Evolutionary conservation across 2,888 invertebrate species (phyloP), one percentile per base, ranked within the genome.

Genomic region (Tetragonisca angustula): DNA sequence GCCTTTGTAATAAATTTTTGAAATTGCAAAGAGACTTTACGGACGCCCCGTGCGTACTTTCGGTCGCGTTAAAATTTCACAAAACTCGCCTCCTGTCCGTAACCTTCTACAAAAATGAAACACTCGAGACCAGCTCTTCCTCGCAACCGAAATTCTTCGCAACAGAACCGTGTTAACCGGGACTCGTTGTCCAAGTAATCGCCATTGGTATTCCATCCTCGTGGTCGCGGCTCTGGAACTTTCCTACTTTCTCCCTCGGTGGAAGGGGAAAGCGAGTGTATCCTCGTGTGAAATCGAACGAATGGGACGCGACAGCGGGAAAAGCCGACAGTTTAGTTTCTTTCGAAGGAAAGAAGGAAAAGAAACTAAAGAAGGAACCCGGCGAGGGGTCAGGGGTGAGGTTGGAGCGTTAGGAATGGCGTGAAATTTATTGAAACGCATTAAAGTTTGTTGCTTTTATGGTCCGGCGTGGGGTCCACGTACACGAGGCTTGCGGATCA

Each of bases 351-450:
- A 67, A 9, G 17, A 13, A 17, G 36, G 59, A 27, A 15, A 2
- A 13, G 13, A 19, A 5, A 43, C 32, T 50, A 62, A 27, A 65
- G 52, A 21, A 61, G 61, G 24, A 17, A 52, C 4, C 1, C 3
- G 5, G 32, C 2, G 32, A 32, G 32, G 32, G 32, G 32, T 32
- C 32, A 6, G 17, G 2, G 61, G 24, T n/a, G n/a, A 3, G 24
- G 19, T 5, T 32, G 32, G 32, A 32, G 27, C 17, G n/a, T 36
- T 43, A 52, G 32, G 52, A 15, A 6, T 32, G 19, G 62, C n/a
- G 73, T 50, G 86, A 84, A 90, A 91, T 91, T 91, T 90, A 91
- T 91, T 87, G 91, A 91, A 90, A 91, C 87, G 87, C 88, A 89
- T 90, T 91, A 86, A 90, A 90, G 87, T 91, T 91, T 87, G 90